A percentile compares a stretch with the other conserved stretches of the same genome.
These are phyloP conservation scores for Neoaliturus tenellus DNA, from an alignment of 2,888 invertebrate species.

Conservation along the genomic window DNA sequence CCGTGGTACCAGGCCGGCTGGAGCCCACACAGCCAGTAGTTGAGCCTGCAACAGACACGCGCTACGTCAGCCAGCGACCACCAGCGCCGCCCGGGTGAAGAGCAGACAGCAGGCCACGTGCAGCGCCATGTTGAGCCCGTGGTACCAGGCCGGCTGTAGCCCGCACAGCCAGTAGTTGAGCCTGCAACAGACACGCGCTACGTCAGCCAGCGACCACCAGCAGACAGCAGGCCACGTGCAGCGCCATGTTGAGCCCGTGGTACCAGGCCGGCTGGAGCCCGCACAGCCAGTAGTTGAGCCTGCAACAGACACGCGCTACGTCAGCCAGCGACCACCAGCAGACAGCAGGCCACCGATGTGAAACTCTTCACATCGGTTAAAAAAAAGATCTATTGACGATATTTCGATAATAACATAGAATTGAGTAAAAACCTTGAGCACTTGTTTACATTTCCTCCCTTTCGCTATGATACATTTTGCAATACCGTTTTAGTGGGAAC, in stretches of 20 bases:
- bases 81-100: slow-evolving; percentile 81
- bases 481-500: no score
- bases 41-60: slow-evolving; percentile 79
- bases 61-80: slow-evolving; percentile 76
- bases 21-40: slow-evolving; percentile 83
- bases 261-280: slow-evolving; percentile 86
- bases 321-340: no score
- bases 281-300: slow-evolving; percentile 84
- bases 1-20: slow-evolving; percentile 87
- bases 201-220: slow-evolving; percentile 80
- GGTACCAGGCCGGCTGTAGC: slow-evolving; percentile 86
- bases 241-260: slow-evolving; percentile 85
- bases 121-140: slow-evolving; percentile 84
- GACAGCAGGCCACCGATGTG: slow-evolving; percentile 83
- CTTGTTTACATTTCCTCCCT: no score
- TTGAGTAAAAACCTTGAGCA: no score
- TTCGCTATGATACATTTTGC: no score
- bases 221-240: slow-evolving; percentile 85
- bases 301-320: slow-evolving; percentile 76
- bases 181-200: slow-evolving; percentile 80
- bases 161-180: slow-evolving; percentile 85
- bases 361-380: no score
- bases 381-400: no score
- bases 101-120: slow-evolving; percentile 85
- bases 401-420: no score